A percentile compares a stretch with the other conserved stretches of the same genome.
Evolutionary conservation across 1,140 invertebrate genomes (phyloP).

Genomic region (Odontomachus brunneus): DNA sequence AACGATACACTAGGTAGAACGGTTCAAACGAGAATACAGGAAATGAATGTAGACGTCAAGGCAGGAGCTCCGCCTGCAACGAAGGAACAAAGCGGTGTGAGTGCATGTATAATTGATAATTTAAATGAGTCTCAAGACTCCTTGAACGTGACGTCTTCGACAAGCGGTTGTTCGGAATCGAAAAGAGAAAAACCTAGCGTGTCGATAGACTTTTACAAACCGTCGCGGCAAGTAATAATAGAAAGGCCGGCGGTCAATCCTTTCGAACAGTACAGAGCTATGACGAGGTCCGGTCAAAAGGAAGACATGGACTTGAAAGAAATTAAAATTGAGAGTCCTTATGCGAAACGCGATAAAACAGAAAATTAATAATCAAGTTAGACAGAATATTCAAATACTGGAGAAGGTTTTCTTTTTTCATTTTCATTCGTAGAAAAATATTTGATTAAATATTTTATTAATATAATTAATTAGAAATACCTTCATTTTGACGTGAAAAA

Average conservation of each 20-base stretch:
- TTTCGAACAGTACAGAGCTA: slow-evolving; percentile 70
- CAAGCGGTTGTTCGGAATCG: slow-evolving; percentile 34
- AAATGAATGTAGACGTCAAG: slow-evolving; percentile 10
- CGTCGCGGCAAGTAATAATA: slow-evolving; percentile 70
- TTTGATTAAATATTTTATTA: too few relatives aligned
- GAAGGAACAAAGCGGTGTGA: slow-evolving; percentile 24
- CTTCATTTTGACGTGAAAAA: too few relatives aligned
- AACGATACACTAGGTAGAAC: slow-evolving; percentile 6
- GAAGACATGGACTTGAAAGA: slow-evolving; percentile 50
- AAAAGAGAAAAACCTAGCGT: slow-evolving; percentile 69
- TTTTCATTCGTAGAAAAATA: neutral
- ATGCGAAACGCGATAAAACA: neutral
- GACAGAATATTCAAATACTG: neutral
- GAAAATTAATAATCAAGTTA: neutral
- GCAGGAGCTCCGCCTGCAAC: neutral
- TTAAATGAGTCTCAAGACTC: slow-evolving; percentile 28
- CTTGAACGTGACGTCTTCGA: neutral
- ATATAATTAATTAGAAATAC: too few relatives aligned
- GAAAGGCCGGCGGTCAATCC: slow-evolving; percentile 71
- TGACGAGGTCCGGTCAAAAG: slow-evolving; percentile 28
- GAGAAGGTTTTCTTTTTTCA: neutral
- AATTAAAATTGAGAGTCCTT: slow-evolving; percentile 52
- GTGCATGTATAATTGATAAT: slow-evolving; percentile 56
- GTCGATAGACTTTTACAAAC: slow-evolving; percentile 72
- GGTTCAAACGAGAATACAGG: neutral